Conservation (phyloP, 2,797 vertebrate species). For the Cossypha polioptera region DNA sequence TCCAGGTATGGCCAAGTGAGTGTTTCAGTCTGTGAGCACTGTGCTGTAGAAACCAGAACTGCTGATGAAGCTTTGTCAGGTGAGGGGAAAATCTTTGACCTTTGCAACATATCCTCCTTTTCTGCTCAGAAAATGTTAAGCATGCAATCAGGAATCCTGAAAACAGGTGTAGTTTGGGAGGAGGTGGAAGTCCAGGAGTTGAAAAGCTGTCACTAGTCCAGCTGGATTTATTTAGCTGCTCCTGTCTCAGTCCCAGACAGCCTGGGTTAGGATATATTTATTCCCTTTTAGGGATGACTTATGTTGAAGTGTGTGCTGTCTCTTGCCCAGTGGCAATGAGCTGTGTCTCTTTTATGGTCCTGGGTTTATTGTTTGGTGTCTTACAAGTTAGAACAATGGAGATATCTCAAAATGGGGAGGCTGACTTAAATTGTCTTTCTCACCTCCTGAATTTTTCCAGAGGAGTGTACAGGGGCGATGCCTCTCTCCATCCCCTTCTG, state of each 20-base stretch:
- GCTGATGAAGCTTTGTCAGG: background rate
- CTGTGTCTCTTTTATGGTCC: background rate
- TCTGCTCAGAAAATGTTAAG: background rate
- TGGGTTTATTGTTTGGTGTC: background rate
- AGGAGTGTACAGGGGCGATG: rapidly evolving
- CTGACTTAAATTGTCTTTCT: background rate
- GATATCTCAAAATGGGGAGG: background rate
- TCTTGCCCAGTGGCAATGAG: background rate
- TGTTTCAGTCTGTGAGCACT: background rate
- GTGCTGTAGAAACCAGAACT: background rate
- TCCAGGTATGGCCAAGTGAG: rapidly evolving
- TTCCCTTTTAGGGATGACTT: background rate
- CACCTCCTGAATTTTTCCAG: background rate
- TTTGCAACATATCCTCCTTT: background rate
- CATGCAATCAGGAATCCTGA: background rate
- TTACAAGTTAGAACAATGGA: background rate
- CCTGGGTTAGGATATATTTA: background rate
- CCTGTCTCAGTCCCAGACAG: background rate
- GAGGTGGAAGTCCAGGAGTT: background rate
- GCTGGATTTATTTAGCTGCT: background rate
- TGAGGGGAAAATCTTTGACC: background rate
- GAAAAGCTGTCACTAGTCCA: background rate
- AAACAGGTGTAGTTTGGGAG: background rate
- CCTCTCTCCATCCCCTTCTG: background rate
- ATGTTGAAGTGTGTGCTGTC: background rate